Conservation (phyloP, 2,888 invertebrate genomes). For the Schizaphis graminum region DNA sequence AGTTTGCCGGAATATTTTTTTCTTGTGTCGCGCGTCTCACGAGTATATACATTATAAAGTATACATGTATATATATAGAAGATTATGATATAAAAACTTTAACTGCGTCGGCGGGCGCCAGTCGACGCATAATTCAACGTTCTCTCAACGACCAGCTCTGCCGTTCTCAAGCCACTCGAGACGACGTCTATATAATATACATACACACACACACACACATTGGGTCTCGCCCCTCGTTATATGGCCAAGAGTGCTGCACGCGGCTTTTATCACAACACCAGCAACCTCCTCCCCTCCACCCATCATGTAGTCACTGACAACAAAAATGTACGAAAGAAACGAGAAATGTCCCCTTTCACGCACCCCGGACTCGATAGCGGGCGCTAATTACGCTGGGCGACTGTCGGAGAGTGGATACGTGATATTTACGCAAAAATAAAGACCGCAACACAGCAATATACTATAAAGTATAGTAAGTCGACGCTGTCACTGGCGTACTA, state of each 20-base stretch:
- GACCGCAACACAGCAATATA: not conserved
- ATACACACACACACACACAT: not conserved
- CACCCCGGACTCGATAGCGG: not conserved
- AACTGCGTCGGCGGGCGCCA: conserved; percentile 26
- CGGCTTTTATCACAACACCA: not conserved
- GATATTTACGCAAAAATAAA: conserved; percentile 6
- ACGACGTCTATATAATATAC: conserved; percentile 33
- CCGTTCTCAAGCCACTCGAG: conserved; percentile 43
- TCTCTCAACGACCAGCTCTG: conserved; percentile 6
- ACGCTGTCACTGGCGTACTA: not conserved
- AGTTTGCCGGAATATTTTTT: not conserved
- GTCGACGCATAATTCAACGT: conserved; percentile 27
- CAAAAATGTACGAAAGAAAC: not conserved
- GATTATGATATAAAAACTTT: conserved; percentile 14
- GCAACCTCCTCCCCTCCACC: not conserved
- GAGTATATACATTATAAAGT: not conserved
- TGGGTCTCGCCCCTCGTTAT: not conserved
- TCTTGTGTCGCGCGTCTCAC: not conserved
- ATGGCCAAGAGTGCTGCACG: not conserved
- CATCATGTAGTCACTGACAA: not conserved
- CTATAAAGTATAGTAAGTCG: not conserved
- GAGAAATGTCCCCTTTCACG: not conserved
- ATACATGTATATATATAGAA: not conserved
- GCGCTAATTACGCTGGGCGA: not conserved
- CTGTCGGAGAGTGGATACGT: not conserved